Conservation (phyloP, 35 echinoderm and acorn worm genomes). For the Antedon bifida region DNA sequence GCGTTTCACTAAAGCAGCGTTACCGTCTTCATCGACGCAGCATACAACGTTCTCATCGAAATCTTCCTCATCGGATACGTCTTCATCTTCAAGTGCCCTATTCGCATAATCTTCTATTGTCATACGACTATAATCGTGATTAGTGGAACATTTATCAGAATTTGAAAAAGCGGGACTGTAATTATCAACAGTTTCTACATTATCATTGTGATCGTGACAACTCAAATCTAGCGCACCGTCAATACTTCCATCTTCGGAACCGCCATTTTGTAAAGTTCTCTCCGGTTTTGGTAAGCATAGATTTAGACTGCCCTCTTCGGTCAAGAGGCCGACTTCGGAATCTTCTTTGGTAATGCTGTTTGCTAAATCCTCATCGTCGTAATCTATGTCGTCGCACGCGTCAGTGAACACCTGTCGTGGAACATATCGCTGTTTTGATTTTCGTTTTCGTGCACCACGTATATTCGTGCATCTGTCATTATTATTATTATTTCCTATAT, state of each 20-base stretch:
- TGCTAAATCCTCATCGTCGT: neutral
- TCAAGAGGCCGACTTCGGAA: neutral
- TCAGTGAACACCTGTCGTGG: neutral
- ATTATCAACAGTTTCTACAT: neutral
- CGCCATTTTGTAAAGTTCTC: neutral
- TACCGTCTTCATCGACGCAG: neutral
- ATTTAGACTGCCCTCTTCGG: neutral
- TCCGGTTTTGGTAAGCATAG: neutral
- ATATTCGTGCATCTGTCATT: neutral
- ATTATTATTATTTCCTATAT: neutral
- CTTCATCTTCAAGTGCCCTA: neutral
- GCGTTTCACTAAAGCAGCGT: neutral
- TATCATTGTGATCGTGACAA: neutral
- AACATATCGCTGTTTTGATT: neutral
- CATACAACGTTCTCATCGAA: neutral
- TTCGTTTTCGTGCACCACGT: neutral
- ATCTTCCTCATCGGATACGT: neutral
- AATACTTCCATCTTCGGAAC: neutral
- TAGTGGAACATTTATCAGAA: neutral
- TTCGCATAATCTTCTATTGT: conserved; percentile 16
- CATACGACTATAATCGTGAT: neutral
- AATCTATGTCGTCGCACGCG: neutral
- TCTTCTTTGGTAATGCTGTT: neutral
- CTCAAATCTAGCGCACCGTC: neutral
- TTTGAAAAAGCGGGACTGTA: neutral